Base-by-base conservation (phyloP, 2,797 vertebrate genomes). In the Cetoscarus ocellatus region DNA sequence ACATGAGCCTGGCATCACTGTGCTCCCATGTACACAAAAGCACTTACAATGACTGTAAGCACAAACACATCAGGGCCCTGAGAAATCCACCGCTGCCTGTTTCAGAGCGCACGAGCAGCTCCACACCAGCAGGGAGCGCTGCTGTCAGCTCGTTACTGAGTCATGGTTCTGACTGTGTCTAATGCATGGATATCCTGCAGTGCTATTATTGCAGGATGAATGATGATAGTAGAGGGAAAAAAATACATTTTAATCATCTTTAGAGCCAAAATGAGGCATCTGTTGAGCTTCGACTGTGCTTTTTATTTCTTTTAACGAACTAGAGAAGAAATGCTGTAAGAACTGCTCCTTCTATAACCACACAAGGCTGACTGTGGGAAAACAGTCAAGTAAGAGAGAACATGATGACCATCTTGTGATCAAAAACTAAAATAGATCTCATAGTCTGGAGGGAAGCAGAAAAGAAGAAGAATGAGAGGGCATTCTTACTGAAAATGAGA, bases 1-100 rank as follows among this genome's bases (percentile, higher is more conserved):
- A 87, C 82, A 82, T 85, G 83, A 90, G 89, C 88, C 88, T 10
- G 74, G 79, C 83, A 86, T 82, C 47, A 43, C 79, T 84, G 85
- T 87, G 83, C 82, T 87, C 79, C 67, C 82, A 89, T 72, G 48
- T 81, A 77, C 68, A 87, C 75, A 78, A 85, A 89, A 85, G 70
- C 83, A 85, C 88, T 87, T 78, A 86, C 79, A 83, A 82, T 72
- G 79, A 85, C 56, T 79, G 66, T 67, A 82, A 78, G 67, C 80
- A 75, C 51, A 42, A 86, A 77, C 50, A 75, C 59, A 42, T 54
- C 9, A 55, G 18, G 8, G 27, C 75, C 79, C n/a, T 35, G 77
- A 90, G 83, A 90, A 93, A 92, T 77, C 80, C 48, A 83, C 88
- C 0, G 47, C 87, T 79, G 75, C 78, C 73, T 12, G 13, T 42